Evolutionary conservation across 1,140 invertebrate species (phyloP).

Genomic region (Drosophila guanche): DNA sequence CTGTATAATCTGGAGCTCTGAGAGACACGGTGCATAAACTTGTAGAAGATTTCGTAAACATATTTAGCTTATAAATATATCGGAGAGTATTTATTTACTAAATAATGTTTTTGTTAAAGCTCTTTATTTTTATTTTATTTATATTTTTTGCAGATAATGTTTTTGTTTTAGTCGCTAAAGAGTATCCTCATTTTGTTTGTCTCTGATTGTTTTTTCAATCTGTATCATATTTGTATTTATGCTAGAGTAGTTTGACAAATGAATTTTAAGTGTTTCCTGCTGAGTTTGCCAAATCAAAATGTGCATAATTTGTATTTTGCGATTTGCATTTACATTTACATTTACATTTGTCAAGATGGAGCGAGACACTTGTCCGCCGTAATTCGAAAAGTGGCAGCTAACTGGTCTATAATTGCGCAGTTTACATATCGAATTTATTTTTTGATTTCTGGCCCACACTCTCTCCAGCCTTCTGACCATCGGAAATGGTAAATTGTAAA

Average conservation of each 20-base stretch:
- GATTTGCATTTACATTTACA: slow-evolving; percentile 39
- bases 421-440: slow-evolving; percentile 37
- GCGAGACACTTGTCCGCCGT: slow-evolving; percentile 21
- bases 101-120: no score
- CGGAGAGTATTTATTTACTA: no score
- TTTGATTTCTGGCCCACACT: slow-evolving; percentile 32
- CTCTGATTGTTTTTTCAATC: neutral
- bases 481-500: slow-evolving; percentile 30
- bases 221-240: slow-evolving; percentile 28
- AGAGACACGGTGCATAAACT: no score
- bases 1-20: no score
- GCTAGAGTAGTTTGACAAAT: slow-evolving; percentile 36
- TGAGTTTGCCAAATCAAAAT: slow-evolving; percentile 46
- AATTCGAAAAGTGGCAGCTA: slow-evolving; percentile 1
- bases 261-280: slow-evolving; percentile 28
- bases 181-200: slow-evolving; percentile 1
- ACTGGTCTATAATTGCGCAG: slow-evolving; percentile 16
- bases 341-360: slow-evolving; percentile 35
- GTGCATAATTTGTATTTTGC: slow-evolving; percentile 51
- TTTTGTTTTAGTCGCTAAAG: no score
- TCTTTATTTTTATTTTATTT: no score
- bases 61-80: no score
- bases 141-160: no score
- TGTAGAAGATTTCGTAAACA: no score
- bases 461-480: slow-evolving; percentile 7